These are phyloP conservation scores for Catamblyrhynchus diadema DNA, from an alignment of 2,797 vertebrate species.

Conservation along the genomic window DNA sequence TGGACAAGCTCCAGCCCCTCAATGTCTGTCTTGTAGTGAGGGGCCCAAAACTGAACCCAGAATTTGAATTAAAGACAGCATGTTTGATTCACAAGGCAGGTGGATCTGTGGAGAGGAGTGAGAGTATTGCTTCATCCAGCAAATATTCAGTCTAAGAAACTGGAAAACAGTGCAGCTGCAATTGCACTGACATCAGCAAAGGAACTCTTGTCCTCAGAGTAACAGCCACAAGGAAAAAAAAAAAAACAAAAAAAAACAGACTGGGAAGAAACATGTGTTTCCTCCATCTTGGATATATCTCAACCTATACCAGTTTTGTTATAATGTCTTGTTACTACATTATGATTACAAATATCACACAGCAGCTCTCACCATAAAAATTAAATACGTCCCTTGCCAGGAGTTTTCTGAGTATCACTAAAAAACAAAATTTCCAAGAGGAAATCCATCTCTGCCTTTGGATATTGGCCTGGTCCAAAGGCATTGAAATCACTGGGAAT, in stretches of 20 bases:
- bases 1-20: background rate
- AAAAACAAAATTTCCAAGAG: background rate
- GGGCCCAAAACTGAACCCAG: background rate
- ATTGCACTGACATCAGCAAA: constrained; percentile 1
- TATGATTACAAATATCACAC: background rate
- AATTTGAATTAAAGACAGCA: background rate
- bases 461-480: background rate
- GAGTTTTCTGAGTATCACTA: background rate
- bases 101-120: background rate
- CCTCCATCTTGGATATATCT: background rate
- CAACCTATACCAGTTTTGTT: background rate
- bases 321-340: background rate
- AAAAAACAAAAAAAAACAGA: background rate
- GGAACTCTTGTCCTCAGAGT: background rate
- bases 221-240: background rate
- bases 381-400: background rate
- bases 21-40: background rate
- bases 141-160: constrained; percentile 15
- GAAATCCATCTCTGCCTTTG: background rate
- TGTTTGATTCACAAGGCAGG: background rate
- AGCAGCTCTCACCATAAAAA: background rate
- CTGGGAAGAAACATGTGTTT: background rate
- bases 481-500: background rate
- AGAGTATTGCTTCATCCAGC: background rate
- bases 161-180: background rate